Percentiles rank a stretch among this genome's conserved stretches.
Conservation (phyloP, 2,797 vertebrate genomes). For the Pelochelys cantorii region DNA sequence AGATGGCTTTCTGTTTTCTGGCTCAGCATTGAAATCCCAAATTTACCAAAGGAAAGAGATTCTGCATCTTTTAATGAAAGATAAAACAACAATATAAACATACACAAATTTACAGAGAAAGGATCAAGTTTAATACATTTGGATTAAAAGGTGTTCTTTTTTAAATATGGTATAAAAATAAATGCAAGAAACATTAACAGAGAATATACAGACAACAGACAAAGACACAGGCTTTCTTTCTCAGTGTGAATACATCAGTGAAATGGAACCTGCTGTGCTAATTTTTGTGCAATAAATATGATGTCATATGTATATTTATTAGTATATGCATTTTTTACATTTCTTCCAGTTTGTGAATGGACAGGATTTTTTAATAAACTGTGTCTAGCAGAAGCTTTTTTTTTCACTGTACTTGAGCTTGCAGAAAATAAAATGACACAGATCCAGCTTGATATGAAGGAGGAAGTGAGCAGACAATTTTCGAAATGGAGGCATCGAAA, state of each 20-base stretch:
- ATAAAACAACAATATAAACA: conserved; percentile 87
- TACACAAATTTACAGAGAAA: conserved; percentile 92
- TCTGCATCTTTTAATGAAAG: conserved; percentile 87
- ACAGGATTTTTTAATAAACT: conserved; percentile 78
- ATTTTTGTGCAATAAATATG: conserved; percentile 90
- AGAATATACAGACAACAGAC: conserved; percentile 90
- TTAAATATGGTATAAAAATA: conserved; percentile 99
- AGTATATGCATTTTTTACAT: conserved; percentile 81
- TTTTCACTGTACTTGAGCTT: conserved; percentile 83
- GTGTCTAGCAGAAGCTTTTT: conserved; percentile 82
- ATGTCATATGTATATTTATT: conserved; percentile 84
- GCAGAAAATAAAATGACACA: conserved; percentile 82
- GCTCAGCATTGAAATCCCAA: conserved; percentile 69
- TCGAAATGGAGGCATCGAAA: conserved; percentile 81
- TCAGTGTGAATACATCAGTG: conserved; percentile 88
- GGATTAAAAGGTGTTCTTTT: conserved; percentile 93
- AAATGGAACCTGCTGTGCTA: conserved; percentile 88
- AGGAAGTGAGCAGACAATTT: conserved; percentile 80
- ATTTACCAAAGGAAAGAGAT: conserved; percentile 80
- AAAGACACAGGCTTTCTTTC: conserved; percentile 85
- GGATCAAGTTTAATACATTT: conserved; percentile 93
- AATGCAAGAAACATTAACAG: conserved; percentile 93
- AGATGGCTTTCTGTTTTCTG: conserved; percentile 47
- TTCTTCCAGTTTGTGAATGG: conserved; percentile 81
- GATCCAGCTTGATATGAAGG: conserved; percentile 82